Evolutionary conservation across 2,113 vertebrate genomes (phyloP), one percentile per base, ranked within the genome.

Genomic region (Colossoma macropomum): DNA sequence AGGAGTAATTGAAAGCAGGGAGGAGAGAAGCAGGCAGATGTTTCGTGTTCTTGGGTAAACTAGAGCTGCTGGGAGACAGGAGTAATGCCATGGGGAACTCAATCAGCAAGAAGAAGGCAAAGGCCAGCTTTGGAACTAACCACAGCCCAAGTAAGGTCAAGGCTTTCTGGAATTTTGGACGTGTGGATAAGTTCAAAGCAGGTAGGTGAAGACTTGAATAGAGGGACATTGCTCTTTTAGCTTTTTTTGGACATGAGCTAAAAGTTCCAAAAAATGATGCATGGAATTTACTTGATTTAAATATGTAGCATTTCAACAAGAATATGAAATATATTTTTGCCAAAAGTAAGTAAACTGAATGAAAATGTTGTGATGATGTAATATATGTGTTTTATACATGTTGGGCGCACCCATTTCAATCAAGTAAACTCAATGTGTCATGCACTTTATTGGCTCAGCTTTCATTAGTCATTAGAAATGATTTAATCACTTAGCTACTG

Each of bases 1-100:
- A 27, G 45, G 38, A 75, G 56, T 17, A 41, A 27, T 66, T 25
- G 56, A 34, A 60, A 77, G 62, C 17, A 19, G 17, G 27, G 74
- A 34, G 25, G 52, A 41, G 23, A 41, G 27, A 28, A 34, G 77
- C 34, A 17, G 27, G 59, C 65, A 63, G 72, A 79, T 69, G 75
- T 68, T 34, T 6, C 17, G n/a, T 56, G 45, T 38, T 13, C 16
- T 70, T 60, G 56, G 6, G 80, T 85, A 90, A 87, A 86, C 62
- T 72, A 77, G 78, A 89, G 23, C 79, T 16, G 79, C 73, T 82
- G 66, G 52, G 74, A 79, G 27, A 4, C 62, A 82, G 75, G 84
- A 52, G 60, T 71, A 85, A 75, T 86, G 82, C 80, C 84, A 98
- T 98, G 97, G 97, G 97, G 85, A 98, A 97, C 95, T 93, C 90